Evolutionary conservation across 2,113 vertebrate species (phyloP).

Genomic region (Spermophilus dauricus): DNA sequence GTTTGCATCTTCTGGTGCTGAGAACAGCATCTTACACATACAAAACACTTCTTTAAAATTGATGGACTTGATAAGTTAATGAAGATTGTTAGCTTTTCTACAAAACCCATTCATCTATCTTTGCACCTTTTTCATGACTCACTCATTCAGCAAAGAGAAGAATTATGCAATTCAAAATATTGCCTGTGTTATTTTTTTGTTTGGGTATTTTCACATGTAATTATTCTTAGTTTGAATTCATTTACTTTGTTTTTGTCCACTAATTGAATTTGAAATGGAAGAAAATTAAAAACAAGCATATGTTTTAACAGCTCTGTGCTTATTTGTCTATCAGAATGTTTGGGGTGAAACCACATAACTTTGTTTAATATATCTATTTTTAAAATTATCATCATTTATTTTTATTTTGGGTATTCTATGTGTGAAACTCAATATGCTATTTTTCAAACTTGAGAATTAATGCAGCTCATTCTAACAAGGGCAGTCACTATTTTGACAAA

Average conservation of each 20-base stretch:
- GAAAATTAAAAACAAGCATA: not conserved
- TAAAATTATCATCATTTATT: not conserved
- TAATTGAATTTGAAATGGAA: not conserved
- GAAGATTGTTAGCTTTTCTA: not conserved
- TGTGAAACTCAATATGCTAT: not conserved
- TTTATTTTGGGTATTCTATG: not conserved
- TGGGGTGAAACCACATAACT: not conserved
- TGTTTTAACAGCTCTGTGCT: not conserved
- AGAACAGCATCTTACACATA: not conserved
- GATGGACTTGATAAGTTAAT: not conserved
- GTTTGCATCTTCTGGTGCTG: not conserved
- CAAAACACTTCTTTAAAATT: not conserved
- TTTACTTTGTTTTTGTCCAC: not conserved
- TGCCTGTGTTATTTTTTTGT: not conserved
- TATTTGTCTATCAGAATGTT: not conserved
- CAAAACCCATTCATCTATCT: not conserved
- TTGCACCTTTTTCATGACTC: not conserved
- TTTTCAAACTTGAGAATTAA: slow-evolving; percentile 15
- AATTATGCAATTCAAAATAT: not conserved
- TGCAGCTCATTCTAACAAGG: not conserved
- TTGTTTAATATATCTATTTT: slow-evolving; percentile 35
- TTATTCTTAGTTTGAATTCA: not conserved
- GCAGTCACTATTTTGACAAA: not conserved
- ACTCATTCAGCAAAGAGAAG: not conserved
- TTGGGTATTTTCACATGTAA: not conserved